These are phyloP conservation scores for Aleadryas rufinucha DNA, from an alignment of 2,113 vertebrate species.

Conservation along the genomic window DNA sequence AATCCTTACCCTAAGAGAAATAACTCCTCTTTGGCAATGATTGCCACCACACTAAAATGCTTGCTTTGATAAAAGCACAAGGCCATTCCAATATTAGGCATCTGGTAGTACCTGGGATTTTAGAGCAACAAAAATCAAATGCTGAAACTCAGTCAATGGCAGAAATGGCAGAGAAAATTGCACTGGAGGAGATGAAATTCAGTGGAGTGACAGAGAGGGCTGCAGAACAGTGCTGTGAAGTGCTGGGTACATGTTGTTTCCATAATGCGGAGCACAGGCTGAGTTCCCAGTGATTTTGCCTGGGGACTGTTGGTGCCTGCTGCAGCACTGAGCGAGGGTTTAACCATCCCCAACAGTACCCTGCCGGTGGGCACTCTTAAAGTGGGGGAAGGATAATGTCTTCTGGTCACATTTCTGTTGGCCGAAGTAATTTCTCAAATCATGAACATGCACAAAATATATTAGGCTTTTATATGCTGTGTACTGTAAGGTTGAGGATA, in stretches of 20 bases:
- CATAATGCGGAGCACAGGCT: not conserved
- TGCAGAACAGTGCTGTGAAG: not conserved
- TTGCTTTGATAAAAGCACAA: not conserved
- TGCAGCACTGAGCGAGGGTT: not conserved
- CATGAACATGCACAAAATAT: not conserved
- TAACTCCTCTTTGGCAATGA: not conserved
- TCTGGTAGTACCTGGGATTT: not conserved
- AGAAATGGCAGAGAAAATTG: not conserved
- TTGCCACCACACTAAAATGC: not conserved
- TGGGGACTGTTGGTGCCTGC: not conserved
- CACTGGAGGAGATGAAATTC: not conserved
- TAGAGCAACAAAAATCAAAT: not conserved
- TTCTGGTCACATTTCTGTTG: not conserved
- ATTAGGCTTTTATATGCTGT: not conserved
- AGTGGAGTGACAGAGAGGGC: not conserved
- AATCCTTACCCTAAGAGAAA: not conserved
- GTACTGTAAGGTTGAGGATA: not conserved
- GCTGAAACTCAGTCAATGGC: not conserved
- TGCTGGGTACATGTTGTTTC: not conserved
- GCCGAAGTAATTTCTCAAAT: not conserved
- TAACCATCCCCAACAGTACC: not conserved
- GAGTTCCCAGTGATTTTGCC: not conserved
- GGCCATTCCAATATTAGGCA: not conserved
- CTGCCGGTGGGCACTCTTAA: not conserved
- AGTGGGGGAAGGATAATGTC: not conserved